Evolutionary conservation across 2,888 invertebrate species (phyloP), one percentile per base, ranked within the genome.

Genomic region (Linyphia triangularis): DNA sequence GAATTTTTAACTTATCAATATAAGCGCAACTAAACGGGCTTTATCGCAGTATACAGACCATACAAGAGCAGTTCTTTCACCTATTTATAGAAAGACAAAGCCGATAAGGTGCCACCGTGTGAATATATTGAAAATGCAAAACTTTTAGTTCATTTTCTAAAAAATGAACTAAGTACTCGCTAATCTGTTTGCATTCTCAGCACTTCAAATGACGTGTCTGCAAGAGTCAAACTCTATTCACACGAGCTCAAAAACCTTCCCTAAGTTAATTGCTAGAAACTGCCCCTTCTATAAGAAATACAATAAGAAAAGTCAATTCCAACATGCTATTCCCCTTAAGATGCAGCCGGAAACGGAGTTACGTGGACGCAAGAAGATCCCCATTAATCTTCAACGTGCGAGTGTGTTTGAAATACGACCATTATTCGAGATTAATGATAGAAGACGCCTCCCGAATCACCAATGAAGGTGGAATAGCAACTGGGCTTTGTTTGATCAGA

Each of bases 401-500:
- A 84, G 84, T 84, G 75, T 84, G 37, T 84, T 84, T 84, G 84
- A 84, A 26, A 84, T 75, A 84, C 84, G 84, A 40, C 72, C 82
- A 82, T 82, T 82, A 82, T 82, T 82, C 40, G 82, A 82, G 72
- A 82, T 82, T 82, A 82, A 82, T 82, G 82, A 63, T 63, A 4
- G 5, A 61, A 28, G 40, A 82, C 72, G 82, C 72, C 61, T 61
- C 24, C 24, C 43, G 82, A 82, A 82, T 82, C 63, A 61, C 10
- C 69, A 82, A 82, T 82, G 82, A 81, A 69, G 73, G 37, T 22
- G 24, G 13, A 7, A 33, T 61, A 19, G 72, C 72, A 63, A 72
- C 69, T 59, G 59, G 69, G 69, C 81, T 81, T 81, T 81, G 81
- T 81, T 82, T 69, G n/a, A 10, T 24, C 6, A 37, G 26, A 16